Percentiles rank a stretch among this genome's conserved stretches.
These are phyloP conservation scores for Dipodomys merriami DNA, from an alignment of 2,113 vertebrate genomes.

Conservation along the genomic window DNA sequence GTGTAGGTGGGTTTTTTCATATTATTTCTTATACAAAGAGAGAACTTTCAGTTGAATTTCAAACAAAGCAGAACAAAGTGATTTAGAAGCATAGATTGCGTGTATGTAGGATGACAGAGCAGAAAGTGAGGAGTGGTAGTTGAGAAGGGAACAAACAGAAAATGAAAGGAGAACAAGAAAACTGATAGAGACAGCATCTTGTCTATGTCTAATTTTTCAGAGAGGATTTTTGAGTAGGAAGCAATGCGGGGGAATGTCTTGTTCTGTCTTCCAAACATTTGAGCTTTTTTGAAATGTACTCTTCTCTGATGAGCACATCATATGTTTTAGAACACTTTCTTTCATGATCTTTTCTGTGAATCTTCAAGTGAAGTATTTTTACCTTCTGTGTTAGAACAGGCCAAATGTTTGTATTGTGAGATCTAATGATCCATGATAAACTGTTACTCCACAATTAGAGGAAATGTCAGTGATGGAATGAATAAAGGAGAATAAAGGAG, in stretches of 20 bases:
- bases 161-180: neutral
- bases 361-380: slow-evolving; percentile 70
- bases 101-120: neutral
- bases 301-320: slow-evolving; percentile 42
- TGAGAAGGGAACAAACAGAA: slow-evolving; percentile 11
- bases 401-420: slow-evolving; percentile 74
- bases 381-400: slow-evolving; percentile 63
- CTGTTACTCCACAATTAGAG: slow-evolving; percentile 68
- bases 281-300: slow-evolving; percentile 37
- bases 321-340: slow-evolving; percentile 48
- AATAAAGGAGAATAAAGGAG: neutral
- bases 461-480: slow-evolving; percentile 48
- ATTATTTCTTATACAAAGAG: slow-evolving; percentile 4
- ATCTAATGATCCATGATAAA: slow-evolving; percentile 70
- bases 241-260: slow-evolving; percentile 9
- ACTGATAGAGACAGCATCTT: neutral
- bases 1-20: slow-evolving; percentile 30
- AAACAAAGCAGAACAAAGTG: slow-evolving; percentile 19
- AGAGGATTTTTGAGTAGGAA: slow-evolving; percentile 31
- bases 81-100: neutral
- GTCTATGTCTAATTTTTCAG: neutral
- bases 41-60: slow-evolving; percentile 36
- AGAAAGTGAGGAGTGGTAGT: neutral
- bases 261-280: neutral
- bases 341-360: slow-evolving; percentile 61